phyloP scores from a whole-genome alignment of 2,888 invertebrate genomes.

The Lasioglossum figueresi region DNA sequence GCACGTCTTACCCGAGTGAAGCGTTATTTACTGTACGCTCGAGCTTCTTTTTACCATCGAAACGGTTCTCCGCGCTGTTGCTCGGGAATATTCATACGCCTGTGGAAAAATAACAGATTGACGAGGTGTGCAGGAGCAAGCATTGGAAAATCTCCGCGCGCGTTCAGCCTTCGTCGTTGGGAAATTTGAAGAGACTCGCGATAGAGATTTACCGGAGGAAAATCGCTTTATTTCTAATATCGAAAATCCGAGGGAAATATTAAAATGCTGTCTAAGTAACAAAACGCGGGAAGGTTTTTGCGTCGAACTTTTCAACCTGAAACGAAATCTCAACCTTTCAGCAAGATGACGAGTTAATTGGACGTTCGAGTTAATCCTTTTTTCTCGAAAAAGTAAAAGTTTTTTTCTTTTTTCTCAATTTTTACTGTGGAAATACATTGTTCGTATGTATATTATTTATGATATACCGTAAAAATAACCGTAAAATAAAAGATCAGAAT shows the following conservation, averaged over 20 bases:
- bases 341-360: neutral
- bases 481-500: too few species aligned
- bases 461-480: too few species aligned
- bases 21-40: slow-evolving; percentile 43
- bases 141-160: slow-evolving; percentile 46
- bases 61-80: slow-evolving; percentile 34
- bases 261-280: slow-evolving; percentile 28
- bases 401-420: too few species aligned
- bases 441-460: too few species aligned
- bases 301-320: neutral
- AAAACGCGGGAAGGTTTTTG: neutral
- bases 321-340: neutral
- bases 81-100: slow-evolving; percentile 45
- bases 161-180: slow-evolving; percentile 42
- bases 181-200: slow-evolving; percentile 42
- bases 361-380: too few species aligned
- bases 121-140: slow-evolving; percentile 28
- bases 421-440: too few species aligned
- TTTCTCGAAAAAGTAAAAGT: too few species aligned
- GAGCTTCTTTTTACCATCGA: slow-evolving; percentile 41
- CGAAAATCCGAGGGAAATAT: slow-evolving; percentile 3
- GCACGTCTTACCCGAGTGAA: neutral
- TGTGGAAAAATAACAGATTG: slow-evolving; percentile 57
- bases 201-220: slow-evolving; percentile 36
- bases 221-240: slow-evolving; percentile 52